Base-by-base conservation (phyloP, 92 coral and sea anemone genomes). In the Zoanthus sansibaricus region DNA sequence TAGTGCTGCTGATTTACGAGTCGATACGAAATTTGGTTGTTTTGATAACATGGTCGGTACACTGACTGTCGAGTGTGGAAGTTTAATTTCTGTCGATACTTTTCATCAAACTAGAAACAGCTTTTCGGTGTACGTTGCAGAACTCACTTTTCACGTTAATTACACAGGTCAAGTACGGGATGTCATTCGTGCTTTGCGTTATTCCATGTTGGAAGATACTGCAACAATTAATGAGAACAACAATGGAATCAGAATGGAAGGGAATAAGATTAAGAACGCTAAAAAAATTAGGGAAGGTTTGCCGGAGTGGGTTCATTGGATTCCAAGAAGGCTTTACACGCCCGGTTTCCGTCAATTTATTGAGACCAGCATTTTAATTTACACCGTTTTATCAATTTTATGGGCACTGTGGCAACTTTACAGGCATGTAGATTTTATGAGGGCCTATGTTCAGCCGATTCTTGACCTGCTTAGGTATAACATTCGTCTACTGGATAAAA, bases 381-480 rank as follows among this genome's bases (percentile, higher is more conserved):
- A 97, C 87, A 87, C 98, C 72, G 59, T 95, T 18, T 89, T 97
- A 46, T 97, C 99, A 78, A 93, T 97, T 17, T 64, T 92, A 25
- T 97, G 99, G 99, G 99, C 99, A n/a, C 69, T 95, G 73, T 97
- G 99, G 99, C 99, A 97, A 88, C 89, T 97, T 37, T 95, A 97
- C 72, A 94, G 99, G 5, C 97, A 97, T 79, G 99, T 97, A 58
- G 98, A 97, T 47, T 97, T 95, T 58, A 93, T 97, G 72, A 77
- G 97, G 75, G 95, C 98, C 21, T 92, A 92, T 37, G 90, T 97
- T 5, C 94, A 88, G 74, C 99, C 99, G 0, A 5, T 97, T 18
- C 91, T 97, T 14, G 97, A 95, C 46, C 86, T 94, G 14, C 88
- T 97, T 6, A 91, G 94, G n/a, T 93, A 82, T 80, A 98, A 97